Percentiles rank a stretch among this genome's conserved stretches.
Conservation (phyloP, 2,888 invertebrate genomes). For the Trachelus stipa region DNA sequence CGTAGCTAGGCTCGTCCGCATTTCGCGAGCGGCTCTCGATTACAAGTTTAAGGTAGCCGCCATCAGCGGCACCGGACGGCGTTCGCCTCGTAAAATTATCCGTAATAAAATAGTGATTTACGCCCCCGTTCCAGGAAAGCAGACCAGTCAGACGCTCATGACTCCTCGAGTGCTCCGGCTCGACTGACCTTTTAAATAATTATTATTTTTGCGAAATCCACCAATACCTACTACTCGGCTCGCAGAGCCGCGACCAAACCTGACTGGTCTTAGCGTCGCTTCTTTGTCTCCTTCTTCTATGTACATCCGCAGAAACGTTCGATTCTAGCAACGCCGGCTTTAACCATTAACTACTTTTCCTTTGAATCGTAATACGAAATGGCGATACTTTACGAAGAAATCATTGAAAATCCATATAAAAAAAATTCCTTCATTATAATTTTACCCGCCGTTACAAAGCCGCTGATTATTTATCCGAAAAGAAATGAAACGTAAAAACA, state of each 20-base stretch:
- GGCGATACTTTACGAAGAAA: not conserved
- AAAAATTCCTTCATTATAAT: not conserved
- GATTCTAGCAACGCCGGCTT: not conserved
- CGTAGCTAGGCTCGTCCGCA: slow-evolving; percentile 11
- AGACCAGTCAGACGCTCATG: slow-evolving; percentile 46
- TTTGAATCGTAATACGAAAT: not conserved
- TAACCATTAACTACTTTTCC: not conserved
- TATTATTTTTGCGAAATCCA: slow-evolving; percentile 29
- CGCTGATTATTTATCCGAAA: not conserved
- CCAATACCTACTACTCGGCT: not conserved
- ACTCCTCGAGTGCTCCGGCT: slow-evolving; percentile 23
- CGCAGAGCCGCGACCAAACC: not conserved
- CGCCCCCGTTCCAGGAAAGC: slow-evolving; percentile 51
- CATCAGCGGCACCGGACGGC: slow-evolving; percentile 36
- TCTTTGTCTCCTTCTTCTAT: not conserved
- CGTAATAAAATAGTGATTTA: slow-evolving; percentile 39
- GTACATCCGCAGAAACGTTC: not conserved
- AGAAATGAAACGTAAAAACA: not conserved
- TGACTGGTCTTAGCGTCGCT: not conserved
- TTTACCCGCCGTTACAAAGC: not conserved
- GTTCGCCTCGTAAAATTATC: slow-evolving; percentile 62
- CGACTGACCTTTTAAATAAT: slow-evolving; percentile 40
- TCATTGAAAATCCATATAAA: not conserved
- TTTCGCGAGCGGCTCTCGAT: slow-evolving; percentile 36
- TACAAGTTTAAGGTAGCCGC: slow-evolving; percentile 51